phyloP scores from a whole-genome alignment of 2,888 invertebrate genomes.

The Apoda limacodes region DNA sequence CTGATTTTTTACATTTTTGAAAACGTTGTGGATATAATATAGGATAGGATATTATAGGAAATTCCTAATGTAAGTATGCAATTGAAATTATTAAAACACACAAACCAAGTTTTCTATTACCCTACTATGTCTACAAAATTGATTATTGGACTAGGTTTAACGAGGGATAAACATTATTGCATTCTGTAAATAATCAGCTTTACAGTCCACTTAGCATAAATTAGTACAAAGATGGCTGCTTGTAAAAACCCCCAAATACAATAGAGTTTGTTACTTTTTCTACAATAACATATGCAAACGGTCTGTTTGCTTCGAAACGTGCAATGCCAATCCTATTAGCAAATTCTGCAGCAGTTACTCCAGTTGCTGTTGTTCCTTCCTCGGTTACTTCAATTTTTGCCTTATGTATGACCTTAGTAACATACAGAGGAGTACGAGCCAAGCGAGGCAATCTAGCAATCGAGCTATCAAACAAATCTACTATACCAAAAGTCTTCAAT shows the following conservation, averaged over 20 bases:
- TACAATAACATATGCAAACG: conserved; percentile 76
- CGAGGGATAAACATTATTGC: no score
- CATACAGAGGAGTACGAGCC: conserved; percentile 55
- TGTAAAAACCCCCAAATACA: conserved; percentile 54
- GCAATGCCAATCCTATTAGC: conserved; percentile 66
- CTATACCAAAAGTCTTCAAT: conserved; percentile 53
- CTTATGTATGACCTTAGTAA: conserved; percentile 75
- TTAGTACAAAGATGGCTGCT: conserved; percentile 41
- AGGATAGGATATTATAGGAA: no score
- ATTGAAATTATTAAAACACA: no score
- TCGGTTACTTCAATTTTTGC: conserved; percentile 81
- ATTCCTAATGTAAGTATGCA: no score
- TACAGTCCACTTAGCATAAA: no score
- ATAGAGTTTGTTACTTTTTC: conserved; percentile 68
- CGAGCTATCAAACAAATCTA: conserved; percentile 67
- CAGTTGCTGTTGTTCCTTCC: conserved; percentile 77
- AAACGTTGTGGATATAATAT: no score
- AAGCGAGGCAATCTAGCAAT: conserved; percentile 49
- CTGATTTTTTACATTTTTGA: no score
- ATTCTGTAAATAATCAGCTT: no score
- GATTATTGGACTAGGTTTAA: no score
- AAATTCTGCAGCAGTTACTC: conserved; percentile 63
- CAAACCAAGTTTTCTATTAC: no score
- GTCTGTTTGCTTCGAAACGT: conserved; percentile 72
- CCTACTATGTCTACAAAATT: no score